Evolutionary conservation across 2,888 invertebrate species (phyloP), one percentile per base, ranked within the genome.

Genomic region (Eupithecia insigniata): DNA sequence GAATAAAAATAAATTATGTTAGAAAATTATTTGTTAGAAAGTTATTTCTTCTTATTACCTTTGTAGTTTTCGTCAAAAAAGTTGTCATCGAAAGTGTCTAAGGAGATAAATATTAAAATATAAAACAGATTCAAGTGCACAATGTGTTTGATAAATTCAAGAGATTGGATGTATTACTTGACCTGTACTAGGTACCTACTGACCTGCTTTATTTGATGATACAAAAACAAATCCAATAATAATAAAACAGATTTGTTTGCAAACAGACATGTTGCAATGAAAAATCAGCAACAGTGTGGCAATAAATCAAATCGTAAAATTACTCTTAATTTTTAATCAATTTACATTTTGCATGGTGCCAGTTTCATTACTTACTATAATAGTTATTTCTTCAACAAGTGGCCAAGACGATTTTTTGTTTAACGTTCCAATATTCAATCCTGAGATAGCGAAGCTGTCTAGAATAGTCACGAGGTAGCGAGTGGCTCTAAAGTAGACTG

Each of bases 291-390:
- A 67, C 8, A 34, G n/a, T 43, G 60, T 46, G 26, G 39, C 22
- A 18, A 62, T 65, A 43, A 70, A 66, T 32, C 43, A 16, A 16
- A 32, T 36, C 70, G 67, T 68, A 60, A 70, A 73, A 70, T 73
- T 36, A 16, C 26, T 36, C 22, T 34, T 16, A n/a, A 34, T 64
- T 64, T 36, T 26, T 39, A 64, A 64, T 64, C 36, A 64, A 6
- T 16, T 64, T 36, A 39, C 34, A 64, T 36, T 34, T 34, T 10
- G 16, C 67, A 67, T 36, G 34, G 22, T 30, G 12, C 46, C n/a
- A 55, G 26, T 55, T 6, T 34, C 18, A 43, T 30, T 32, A 34
- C 55, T 55, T 22, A 22, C 51, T 22, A 22, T 55, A 26, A 55
- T 22, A 51, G 46, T 51, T 22, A 51, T 51, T 51, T n/a, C 10